phyloP scores from a whole-genome alignment of 2,888 invertebrate genomes.

The Pseudeuparius sepicola region DNA sequence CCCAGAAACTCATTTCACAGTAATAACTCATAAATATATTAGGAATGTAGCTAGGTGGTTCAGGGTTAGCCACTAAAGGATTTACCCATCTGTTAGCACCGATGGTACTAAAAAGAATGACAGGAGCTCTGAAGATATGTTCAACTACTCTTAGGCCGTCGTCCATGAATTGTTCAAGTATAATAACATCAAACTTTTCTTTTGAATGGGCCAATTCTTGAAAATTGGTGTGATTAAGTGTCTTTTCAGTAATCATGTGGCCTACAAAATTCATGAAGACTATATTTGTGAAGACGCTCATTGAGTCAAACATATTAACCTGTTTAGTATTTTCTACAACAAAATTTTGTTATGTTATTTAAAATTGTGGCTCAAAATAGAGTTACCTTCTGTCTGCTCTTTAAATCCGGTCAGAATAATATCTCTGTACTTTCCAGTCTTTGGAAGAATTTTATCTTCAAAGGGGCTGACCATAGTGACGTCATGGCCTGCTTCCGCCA shows the following conservation, averaged over 20 bases:
- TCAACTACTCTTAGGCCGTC: constrained; percentile 40
- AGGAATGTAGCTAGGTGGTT: constrained; percentile 42
- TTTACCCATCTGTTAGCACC: constrained; percentile 41
- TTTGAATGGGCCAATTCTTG: constrained; percentile 30
- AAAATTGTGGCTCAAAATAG: too few relatives aligned
- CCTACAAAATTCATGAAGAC: constrained; percentile 17
- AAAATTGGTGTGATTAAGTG: constrained; percentile 27
- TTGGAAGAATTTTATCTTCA: too few relatives aligned
- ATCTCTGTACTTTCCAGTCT: too few relatives aligned
- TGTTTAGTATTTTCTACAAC: too few relatives aligned
- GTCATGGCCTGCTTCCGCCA: constrained; percentile 28
- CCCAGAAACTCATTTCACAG: constrained; percentile 43
- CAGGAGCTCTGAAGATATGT: constrained; percentile 33
- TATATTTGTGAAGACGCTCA: too few relatives aligned
- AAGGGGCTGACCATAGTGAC: too few relatives aligned
- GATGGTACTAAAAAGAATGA: constrained; percentile 38
- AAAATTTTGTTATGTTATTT: too few relatives aligned
- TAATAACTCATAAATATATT: constrained; percentile 38
- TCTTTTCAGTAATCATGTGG: constrained; percentile 18
- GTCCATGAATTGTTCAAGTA: constrained; percentile 41
- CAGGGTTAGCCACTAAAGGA: constrained; percentile 41
- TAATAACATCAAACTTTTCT: constrained; percentile 37
- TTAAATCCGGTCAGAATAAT: too few relatives aligned
- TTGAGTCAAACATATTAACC: too few relatives aligned
- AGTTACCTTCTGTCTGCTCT: too few relatives aligned